These are phyloP conservation scores for Drosophila testacea DNA, from an alignment of 2,888 invertebrate species.

Conservation along the genomic window DNA sequence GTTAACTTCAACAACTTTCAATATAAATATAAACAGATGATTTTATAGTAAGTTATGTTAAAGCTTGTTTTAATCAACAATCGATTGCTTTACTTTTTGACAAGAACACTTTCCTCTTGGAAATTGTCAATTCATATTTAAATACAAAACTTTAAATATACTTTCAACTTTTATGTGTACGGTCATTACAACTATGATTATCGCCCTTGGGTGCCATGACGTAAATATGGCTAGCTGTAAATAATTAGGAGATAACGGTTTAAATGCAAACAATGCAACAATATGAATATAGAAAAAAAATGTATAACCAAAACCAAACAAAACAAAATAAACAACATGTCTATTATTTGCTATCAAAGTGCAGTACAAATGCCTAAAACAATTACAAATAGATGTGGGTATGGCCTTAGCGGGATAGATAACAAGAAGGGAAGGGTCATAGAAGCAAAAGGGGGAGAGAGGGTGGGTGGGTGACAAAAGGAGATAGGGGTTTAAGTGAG, in stretches of 20 bases:
- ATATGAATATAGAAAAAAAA: conserved; percentile 1
- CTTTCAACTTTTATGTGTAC: not conserved
- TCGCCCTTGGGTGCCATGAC: conserved; percentile 22
- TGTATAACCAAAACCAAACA: conserved; percentile 8
- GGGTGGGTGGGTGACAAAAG: not conserved
- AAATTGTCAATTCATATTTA: no score
- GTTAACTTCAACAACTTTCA: no score
- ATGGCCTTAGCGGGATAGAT: conserved; percentile 5
- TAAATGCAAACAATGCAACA: conserved; percentile 57
- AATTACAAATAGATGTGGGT: conserved; percentile 40
- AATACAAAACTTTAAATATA: not conserved
- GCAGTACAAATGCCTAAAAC: conserved; percentile 50
- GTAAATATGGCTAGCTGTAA: conserved; percentile 68
- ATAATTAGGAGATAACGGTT: conserved; percentile 74
- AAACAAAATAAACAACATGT: conserved; percentile 51
- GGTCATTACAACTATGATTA: not conserved
- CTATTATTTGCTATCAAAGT: conserved; percentile 75
- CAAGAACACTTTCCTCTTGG: no score
- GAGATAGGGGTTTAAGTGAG: not conserved
- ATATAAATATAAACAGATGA: no score
- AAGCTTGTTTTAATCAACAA: no score
- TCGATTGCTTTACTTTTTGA: no score
- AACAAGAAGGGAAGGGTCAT: not conserved
- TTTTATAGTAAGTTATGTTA: no score
- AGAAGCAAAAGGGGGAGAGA: not conserved